phyloP scores from a whole-genome alignment of 2,113 vertebrate species.

The Pogonocichla stellata region DNA sequence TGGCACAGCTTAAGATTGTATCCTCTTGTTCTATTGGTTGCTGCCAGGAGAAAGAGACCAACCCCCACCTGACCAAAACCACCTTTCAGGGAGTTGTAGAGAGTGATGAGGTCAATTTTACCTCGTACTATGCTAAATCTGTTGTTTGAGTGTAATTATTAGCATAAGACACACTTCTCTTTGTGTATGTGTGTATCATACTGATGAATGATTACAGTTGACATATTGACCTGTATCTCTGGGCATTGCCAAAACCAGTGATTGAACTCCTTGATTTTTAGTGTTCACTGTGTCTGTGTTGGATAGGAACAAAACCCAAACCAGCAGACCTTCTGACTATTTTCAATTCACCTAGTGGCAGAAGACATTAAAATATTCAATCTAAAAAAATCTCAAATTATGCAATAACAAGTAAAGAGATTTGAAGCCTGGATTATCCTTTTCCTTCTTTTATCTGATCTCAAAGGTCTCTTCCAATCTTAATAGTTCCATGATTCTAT shows the following conservation, averaged over 20 bases:
- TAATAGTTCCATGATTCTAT: background rate
- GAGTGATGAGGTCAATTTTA: background rate
- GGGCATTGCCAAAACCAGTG: background rate
- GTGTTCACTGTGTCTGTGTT: background rate
- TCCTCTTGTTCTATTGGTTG: fast-evolving
- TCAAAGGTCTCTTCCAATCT: background rate
- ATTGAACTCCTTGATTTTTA: background rate
- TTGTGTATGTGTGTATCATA: background rate
- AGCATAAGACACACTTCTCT: background rate
- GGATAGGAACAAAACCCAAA: background rate
- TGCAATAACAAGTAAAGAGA: background rate
- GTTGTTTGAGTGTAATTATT: background rate
- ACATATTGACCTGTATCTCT: background rate
- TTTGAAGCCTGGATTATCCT: background rate
- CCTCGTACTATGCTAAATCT: background rate
- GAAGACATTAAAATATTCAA: background rate
- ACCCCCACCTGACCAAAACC: fast-evolving
- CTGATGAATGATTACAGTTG: background rate
- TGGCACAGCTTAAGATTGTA: fast-evolving
- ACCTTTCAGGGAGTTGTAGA: background rate
- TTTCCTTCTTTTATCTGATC: background rate
- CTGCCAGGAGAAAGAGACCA: background rate
- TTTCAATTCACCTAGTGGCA: background rate
- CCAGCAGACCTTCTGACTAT: background rate
- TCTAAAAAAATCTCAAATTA: background rate